Percentiles rank a stretch among this genome's conserved stretches.
phyloP scores from a whole-genome alignment of 2,888 invertebrate species.

The Campopleginae sp. region DNA sequence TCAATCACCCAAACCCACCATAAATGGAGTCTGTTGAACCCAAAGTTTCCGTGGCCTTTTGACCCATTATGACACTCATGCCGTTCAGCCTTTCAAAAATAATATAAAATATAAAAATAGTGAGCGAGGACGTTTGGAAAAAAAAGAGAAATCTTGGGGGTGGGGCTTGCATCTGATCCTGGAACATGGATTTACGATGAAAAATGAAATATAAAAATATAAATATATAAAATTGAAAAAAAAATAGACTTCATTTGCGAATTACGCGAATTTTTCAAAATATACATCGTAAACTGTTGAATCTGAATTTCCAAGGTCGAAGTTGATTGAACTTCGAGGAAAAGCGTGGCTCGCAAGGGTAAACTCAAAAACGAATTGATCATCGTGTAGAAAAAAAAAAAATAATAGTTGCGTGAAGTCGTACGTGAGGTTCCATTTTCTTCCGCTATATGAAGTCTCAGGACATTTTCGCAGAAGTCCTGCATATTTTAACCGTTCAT shows the following conservation, averaged over 20 bases:
- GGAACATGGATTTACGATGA: too few species aligned
- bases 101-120: too few species aligned
- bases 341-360: too few species aligned
- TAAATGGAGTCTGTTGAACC: neutral
- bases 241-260: too few species aligned
- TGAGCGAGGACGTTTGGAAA: too few species aligned
- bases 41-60: neutral
- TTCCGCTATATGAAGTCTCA: neutral
- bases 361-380: neutral
- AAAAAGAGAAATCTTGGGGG: too few species aligned
- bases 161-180: too few species aligned
- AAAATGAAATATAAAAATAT: too few species aligned
- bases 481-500: constrained; percentile 73
- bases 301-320: neutral
- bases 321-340: too few species aligned
- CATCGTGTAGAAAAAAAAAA: neutral
- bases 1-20: neutral
- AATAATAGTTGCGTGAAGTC: neutral
- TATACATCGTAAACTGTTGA: neutral
- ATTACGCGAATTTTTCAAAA: too few species aligned
- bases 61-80: neutral
- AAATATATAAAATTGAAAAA: too few species aligned
- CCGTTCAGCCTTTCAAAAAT: neutral
- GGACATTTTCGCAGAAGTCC: constrained; percentile 36
- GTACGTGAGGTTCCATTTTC: neutral